Evolutionary conservation across 2,113 vertebrate genomes (phyloP), one percentile per base, ranked within the genome.

Genomic region (Leucosticte australis): DNA sequence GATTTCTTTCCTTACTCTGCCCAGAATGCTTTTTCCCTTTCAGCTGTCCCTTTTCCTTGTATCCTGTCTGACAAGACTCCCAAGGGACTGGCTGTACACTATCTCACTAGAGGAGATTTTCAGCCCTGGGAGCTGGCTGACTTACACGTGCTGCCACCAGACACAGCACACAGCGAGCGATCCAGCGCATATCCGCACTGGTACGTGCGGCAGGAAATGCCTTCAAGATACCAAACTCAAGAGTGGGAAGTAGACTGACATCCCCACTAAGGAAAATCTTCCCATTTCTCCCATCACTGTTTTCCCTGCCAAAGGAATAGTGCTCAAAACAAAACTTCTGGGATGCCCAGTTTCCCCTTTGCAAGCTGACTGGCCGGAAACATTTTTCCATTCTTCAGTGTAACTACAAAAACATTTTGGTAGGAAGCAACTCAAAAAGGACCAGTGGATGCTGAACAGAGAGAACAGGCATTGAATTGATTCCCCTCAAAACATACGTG

Each of bases 151-250:
- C n/a, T 90, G 68, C 63, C 71, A 44, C n/a, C 68, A 44, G 35
- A 31, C 62, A 69, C 13, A 56, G 23, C 63, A 35, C 56, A 28
- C 19, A 44, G 4, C 41, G 4, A 64, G 55, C 2, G 62, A 68
- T 11, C 31, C 47, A 23, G 33, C 3, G 1, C 2, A 7, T 18
- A 63, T 42, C 75, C 2, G 1, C 62, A 11, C 2, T 18, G 55
- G 13, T 20, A 53, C 0, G 2, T 42, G 46, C 3, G 3, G 52
- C 73, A 81, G 74, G 84, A 75, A 75, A 28, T 4, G 26, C 30
- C 19, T 78, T 12, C 27, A 21, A n/a, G n/a, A 39, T 15, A 21
- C 1, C 50, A 50, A 74, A 44, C 78, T 60, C 30, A 15, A 16
- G 31, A 76, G n/a, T 2, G 19, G 76, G 56, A 87, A 93, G 74